Percentiles rank a stretch among this genome's conserved stretches.
phyloP scores from a whole-genome alignment of 2,113 vertebrate species.

The Rhinolophus sinicus region DNA sequence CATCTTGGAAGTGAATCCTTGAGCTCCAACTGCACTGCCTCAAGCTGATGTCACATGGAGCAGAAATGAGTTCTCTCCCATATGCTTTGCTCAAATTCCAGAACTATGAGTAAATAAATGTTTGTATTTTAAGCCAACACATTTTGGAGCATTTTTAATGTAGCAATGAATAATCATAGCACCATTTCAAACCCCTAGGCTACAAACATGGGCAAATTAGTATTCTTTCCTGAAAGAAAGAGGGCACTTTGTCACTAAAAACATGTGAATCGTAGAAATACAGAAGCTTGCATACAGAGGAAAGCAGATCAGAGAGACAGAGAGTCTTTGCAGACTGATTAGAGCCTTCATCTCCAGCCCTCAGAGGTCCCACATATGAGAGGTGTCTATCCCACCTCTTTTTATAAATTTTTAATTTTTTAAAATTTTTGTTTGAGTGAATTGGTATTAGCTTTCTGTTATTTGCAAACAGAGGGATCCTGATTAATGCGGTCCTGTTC shows the following conservation, averaged over 20 bases:
- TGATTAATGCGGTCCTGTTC: background rate
- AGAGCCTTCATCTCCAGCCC: background rate
- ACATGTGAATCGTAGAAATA: background rate
- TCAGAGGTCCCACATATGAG: background rate
- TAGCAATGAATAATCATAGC: background rate
- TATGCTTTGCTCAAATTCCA: background rate
- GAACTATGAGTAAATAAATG: background rate
- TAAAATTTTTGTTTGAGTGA: background rate
- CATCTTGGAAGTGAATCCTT: background rate
- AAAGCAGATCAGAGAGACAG: background rate
- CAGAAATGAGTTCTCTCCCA: background rate
- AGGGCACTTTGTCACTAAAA: background rate
- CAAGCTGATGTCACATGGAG: background rate
- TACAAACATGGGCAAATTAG: background rate
- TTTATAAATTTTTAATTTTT: background rate
- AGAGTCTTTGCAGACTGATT: background rate
- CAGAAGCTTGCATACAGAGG: background rate
- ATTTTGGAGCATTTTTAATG: background rate
- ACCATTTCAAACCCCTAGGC: background rate
- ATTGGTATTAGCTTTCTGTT: background rate
- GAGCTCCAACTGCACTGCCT: background rate
- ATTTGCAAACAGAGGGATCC: background rate
- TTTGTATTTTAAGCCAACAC: background rate
- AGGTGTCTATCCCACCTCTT: accelerated
- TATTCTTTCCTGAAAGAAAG: background rate